Conservation (phyloP, 2,797 vertebrate genomes). For the Mus minutoides region DNA sequence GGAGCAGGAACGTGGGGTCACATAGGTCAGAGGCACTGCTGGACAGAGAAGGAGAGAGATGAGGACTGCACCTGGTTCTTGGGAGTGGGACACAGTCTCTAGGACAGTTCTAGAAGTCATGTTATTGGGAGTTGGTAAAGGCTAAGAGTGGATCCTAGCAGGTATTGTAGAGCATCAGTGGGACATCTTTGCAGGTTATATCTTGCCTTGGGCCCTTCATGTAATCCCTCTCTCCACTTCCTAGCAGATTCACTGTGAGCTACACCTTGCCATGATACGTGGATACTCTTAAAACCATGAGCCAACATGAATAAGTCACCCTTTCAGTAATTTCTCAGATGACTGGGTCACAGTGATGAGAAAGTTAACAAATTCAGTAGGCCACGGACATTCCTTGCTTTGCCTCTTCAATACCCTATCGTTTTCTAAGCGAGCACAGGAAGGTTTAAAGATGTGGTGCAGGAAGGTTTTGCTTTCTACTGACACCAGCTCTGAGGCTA, state of each 20-base stretch:
- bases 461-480: background rate
- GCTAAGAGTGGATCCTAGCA: background rate
- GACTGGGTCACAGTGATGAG: background rate
- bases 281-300: background rate
- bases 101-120: background rate
- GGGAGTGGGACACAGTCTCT: background rate
- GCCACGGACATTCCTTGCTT: background rate
- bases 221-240: background rate
- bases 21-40: slow-evolving; percentile 39
- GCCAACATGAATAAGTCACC: background rate
- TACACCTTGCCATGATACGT: background rate
- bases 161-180: background rate
- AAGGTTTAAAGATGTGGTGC: background rate
- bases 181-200: too few relatives aligned
- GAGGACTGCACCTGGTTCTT: background rate
- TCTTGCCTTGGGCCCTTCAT: background rate
- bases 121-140: background rate
- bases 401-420: background rate
- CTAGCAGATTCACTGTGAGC: background rate
- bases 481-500: background rate
- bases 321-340: background rate
- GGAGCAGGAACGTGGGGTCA: background rate
- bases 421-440: accelerated
- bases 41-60: slow-evolving; percentile 69
- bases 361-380: background rate